Base-by-base conservation (phyloP, 2,888 invertebrate species). In the Rhaphigaster nebulosa region DNA sequence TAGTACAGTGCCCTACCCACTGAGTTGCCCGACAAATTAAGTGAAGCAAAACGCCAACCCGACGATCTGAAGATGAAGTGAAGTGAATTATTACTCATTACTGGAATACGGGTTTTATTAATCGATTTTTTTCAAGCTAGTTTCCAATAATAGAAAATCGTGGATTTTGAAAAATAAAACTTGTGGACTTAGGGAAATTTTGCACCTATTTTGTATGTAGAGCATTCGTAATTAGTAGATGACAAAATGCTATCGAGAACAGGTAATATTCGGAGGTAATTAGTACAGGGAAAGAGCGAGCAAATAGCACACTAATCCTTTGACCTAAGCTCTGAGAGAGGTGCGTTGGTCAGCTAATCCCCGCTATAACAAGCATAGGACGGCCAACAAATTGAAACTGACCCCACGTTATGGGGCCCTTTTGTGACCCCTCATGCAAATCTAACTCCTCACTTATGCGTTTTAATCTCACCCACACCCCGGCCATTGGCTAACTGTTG, bases 331-430 rank as follows among this genome's bases (percentile, higher is more conserved):
- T 4, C n/a, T 5, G 15, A n/a, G 45, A 50, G 84, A 45, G 45
- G 45, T 45, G 84, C 6, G 12, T 10, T 13, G 26, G 45, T 45
- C 45, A 26, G n/a, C n/a, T 84, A 84, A 84, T 84, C 84, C 84
- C 0, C 0, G 45, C 41, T n/a, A 84, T 84, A 41, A 50, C 84
- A 45, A 45, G 50, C 84, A 84, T n/a, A 26, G 84, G 84, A n/a
- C 84, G 45, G n/a, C 13, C n/a, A 6, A 38, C 84, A 84, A 84
- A 84, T 84, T 84, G 84, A 84, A 84, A 84, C 84, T 84, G 84
- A 84, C 84, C 84, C 84, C n/a, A 50, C 4, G 84, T 5, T 12
- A n/a, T 45, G n/a, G 26, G 45, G 45, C 45, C 12, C n/a, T 84
- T 84, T 45, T 41, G 84, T 84, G n/a, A n/a, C 45, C 45, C 84